A percentile compares a stretch with the other conserved stretches of the same genome.
phyloP scores from a whole-genome alignment of 2,797 vertebrate genomes.

The Sebastes minor region DNA sequence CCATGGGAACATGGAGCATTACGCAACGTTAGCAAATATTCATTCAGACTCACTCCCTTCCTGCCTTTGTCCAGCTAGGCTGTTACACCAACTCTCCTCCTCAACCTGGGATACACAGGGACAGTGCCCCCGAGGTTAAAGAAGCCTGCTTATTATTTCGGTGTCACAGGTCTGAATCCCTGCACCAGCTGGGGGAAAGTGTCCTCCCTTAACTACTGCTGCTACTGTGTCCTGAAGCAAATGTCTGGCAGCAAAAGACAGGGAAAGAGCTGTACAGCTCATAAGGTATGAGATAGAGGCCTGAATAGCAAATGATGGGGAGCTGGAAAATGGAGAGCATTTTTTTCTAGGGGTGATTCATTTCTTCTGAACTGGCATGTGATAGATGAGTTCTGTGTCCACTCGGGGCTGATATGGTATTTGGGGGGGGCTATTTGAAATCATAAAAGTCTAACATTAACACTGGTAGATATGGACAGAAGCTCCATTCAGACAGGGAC shows the following conservation, averaged over 20 bases:
- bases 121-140: slow-evolving; percentile 27
- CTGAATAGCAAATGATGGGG: background rate
- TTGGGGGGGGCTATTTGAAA: background rate
- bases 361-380: background rate
- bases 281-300: background rate
- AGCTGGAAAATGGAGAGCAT: background rate
- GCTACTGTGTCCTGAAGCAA: slow-evolving; percentile 6
- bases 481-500: slow-evolving; percentile 20
- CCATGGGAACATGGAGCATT: slow-evolving; percentile 80
- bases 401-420: background rate
- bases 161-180: slow-evolving; percentile 18
- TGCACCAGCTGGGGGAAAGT: background rate
- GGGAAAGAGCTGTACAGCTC: background rate
- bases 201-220: background rate
- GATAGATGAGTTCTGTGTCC: background rate
- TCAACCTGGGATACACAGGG: slow-evolving; percentile 54
- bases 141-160: slow-evolving; percentile 13
- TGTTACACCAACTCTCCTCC: slow-evolving; percentile 46
- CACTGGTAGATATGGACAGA: slow-evolving; percentile 23
- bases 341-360: background rate
- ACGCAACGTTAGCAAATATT: slow-evolving; percentile 84
- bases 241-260: background rate
- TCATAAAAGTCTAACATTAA: background rate
- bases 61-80: slow-evolving; percentile 81
- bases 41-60: slow-evolving; percentile 83